Conservation (phyloP, 2,113 vertebrate species). For the Tetrao urogallus region DNA sequence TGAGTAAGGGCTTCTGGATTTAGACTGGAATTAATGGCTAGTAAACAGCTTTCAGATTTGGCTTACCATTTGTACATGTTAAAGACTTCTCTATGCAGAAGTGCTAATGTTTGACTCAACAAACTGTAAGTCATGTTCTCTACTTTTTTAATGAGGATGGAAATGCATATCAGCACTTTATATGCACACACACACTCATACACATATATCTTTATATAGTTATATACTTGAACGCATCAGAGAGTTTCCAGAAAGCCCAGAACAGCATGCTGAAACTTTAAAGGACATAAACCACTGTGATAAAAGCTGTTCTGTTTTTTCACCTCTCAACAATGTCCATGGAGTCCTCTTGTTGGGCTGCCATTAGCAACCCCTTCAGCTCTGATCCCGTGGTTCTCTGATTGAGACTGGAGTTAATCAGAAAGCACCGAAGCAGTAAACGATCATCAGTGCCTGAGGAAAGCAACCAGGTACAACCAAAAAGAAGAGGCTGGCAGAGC, state of each 20-base stretch:
- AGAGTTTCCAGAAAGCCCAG: background rate
- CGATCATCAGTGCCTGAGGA: background rate
- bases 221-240: background rate
- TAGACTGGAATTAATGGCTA: background rate
- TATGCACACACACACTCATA: too few species aligned
- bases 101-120: background rate
- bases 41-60: constrained; percentile 20
- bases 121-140: background rate
- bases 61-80: background rate
- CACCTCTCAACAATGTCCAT: background rate
- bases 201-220: background rate
- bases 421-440: background rate
- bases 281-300: background rate
- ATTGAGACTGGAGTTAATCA: background rate
- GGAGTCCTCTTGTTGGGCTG: background rate
- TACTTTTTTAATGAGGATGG: background rate
- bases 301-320: background rate
- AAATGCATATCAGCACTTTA: background rate
- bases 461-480: background rate
- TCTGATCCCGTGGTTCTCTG: background rate
- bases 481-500: background rate
- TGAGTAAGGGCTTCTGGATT: background rate
- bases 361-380: background rate
- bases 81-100: background rate
- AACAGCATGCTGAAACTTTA: background rate